phyloP scores from a whole-genome alignment of 2,888 invertebrate genomes.

The Scaptomyza flava region DNA sequence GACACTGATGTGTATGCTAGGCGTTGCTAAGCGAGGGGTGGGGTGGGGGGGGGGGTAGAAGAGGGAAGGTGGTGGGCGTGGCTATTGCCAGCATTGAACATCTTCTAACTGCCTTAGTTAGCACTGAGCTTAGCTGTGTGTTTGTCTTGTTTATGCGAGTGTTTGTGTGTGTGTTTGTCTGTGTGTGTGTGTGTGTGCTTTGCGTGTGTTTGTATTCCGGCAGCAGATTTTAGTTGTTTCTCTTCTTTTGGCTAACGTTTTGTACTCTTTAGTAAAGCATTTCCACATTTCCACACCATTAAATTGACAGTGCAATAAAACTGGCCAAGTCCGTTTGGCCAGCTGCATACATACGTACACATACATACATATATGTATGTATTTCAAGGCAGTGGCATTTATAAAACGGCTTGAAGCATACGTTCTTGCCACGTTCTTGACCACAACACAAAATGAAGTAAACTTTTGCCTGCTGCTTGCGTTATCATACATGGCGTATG shows the following conservation, averaged over 20 bases:
- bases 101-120: conserved; percentile 71
- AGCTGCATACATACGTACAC: conserved; percentile 45
- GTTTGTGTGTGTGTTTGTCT: conserved; percentile 3
- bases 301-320: conserved; percentile 80
- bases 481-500: conserved; percentile 36
- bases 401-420: conserved; percentile 51
- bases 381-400: conserved; percentile 62
- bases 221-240: conserved; percentile 36
- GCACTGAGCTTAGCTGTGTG: conserved; percentile 63
- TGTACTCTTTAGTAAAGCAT: conserved; percentile 55
- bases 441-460: conserved; percentile 32
- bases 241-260: conserved; percentile 26
- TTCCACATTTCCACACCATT: conserved; percentile 77
- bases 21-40: too few species aligned
- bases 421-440: conserved; percentile 15
- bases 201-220: conserved; percentile 19
- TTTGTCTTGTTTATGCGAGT: conserved; percentile 54
- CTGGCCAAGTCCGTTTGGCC: conserved; percentile 50
- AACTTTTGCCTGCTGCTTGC: not conserved
- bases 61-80: conserved; percentile 25
- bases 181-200: not conserved
- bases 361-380: not conserved
- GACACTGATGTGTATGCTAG: conserved; percentile 39
- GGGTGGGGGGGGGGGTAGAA: too few species aligned
- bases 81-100: conserved; percentile 57